These are phyloP conservation scores for Brachyalestes nurse DNA, from an alignment of 2,797 vertebrate genomes.

Conservation along the genomic window DNA sequence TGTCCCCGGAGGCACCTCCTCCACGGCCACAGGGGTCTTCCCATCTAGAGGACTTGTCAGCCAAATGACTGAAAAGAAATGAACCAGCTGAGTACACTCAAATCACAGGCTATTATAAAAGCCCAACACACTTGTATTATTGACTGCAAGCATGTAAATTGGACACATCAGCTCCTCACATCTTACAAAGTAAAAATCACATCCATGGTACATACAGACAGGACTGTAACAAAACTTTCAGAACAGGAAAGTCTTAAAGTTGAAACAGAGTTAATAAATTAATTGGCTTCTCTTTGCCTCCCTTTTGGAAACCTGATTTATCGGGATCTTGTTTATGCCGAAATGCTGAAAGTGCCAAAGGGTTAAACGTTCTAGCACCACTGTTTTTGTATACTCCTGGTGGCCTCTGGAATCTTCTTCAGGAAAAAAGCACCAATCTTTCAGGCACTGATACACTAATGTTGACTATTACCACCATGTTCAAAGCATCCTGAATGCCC, in stretches of 20 bases:
- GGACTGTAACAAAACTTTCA: not conserved
- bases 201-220: not conserved
- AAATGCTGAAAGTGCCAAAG: too few relatives aligned
- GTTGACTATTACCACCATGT: not conserved
- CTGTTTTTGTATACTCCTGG: not conserved
- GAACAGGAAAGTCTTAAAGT: too few relatives aligned
- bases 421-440: not conserved
- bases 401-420: not conserved
- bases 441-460: not conserved
- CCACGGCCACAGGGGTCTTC: slow-evolving; percentile 80
- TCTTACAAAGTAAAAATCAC: not conserved
- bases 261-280: too few relatives aligned
- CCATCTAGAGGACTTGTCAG: slow-evolving; percentile 85
- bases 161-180: not conserved
- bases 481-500: not conserved
- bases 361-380: too few relatives aligned
- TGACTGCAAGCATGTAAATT: not conserved
- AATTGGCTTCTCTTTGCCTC: too few relatives aligned
- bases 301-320: too few relatives aligned
- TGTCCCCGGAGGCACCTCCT: slow-evolving; percentile 73
- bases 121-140: too few relatives aligned
- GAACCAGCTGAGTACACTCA: not conserved
- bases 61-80: slow-evolving; percentile 78
- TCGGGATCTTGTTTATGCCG: too few relatives aligned
- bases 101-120: not conserved